Evolutionary conservation across 2,113 vertebrate genomes (phyloP), one percentile per base, ranked within the genome.

Genomic region (Myotis lucifugus): DNA sequence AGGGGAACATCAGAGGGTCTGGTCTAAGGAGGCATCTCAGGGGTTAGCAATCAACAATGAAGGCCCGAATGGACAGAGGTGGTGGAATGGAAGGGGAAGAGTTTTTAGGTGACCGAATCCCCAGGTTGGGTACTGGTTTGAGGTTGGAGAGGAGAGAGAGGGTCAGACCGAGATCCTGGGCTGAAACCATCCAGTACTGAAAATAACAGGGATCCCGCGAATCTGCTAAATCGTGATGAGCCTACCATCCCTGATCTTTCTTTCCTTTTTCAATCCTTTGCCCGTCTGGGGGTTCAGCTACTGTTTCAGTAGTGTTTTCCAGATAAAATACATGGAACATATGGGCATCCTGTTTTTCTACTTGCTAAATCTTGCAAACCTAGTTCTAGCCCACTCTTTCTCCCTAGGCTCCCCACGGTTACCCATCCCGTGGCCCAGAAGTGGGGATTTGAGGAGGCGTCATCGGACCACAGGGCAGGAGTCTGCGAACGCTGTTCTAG

Each of bases 311-410:
- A 21, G 9, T 23, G 48, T 50, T 87, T 74, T 50, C 40, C 84
- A 79, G 54, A 78, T 21, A 74, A 83, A 93, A 93, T 19, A 42
- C 8, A 40, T 8, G 34, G 94, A 54, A 85, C 29, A 78, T 21
- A 34, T 34, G 52, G 14, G 8, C 29, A 34, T 50, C 21, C 67
- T 73, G 3, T n/a, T 72, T 70, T 79, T 70, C 76, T 56, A 73
- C 69, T 78, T 91, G 52, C 32, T 78, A 66, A 72, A 72, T 67
- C 66, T 91, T 72, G 21, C n/a, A 66, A 66, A 34, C 18, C 66
- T 54, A 37, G 7, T 72, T 67, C 61, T 66, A 88, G 81, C 37
- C 23, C 40, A 8, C 8, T 15, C 7, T 34, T 67, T 40, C n/a
- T 27, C 17, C 64, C 18, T 50, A 17, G 13, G 11, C 32, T 56